Base-by-base conservation (phyloP, 2,888 invertebrate genomes). In the Lasioglossum calceatum region DNA sequence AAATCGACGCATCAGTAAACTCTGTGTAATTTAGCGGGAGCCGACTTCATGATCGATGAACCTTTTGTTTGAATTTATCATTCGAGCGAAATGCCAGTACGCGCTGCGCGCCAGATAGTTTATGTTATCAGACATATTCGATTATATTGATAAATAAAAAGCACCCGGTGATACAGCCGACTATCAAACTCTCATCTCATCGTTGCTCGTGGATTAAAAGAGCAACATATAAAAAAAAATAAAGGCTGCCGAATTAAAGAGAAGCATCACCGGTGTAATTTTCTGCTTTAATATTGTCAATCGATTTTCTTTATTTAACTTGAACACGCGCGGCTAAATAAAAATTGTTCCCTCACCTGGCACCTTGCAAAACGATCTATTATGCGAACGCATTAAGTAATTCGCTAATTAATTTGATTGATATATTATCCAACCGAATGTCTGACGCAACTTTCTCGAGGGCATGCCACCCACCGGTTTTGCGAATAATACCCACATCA, bases 21-120 rank as follows among this genome's bases (percentile, higher is more conserved):
- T 75, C 70, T 32, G 74, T 47, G 74, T 74, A 79, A 75, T 82
- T 82, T 75, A 75, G 16, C 58, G 70, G 27, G 72, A 72, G 47
- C 58, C 47, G 47, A 77, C 72, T 78, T 82, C 72, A 39, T 71
- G 61, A 72, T 81, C 77, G 81, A 77, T 44, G 58, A 78, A 61
- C 14, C 44, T 74, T 79, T 79, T 75, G 75, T 75, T 75, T 82
- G 58, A n/a, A 79, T 79, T 82, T 79, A 74, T 82, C 67, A 67
- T 70, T 74, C 67, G 44, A 67, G 44, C 72, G 72, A 72, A 72
- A 67, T 42, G 32, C 3, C 32, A 27, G 12, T 42, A 73, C 73
- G 42, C 58, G 67, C 44, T 39, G 12, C 47, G 12, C 47, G 1
- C 61, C 70, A 44, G 16, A 71, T 32, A 47, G 36, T 77, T 61